Conservation (phyloP, 2,797 vertebrate species). For the Enteromius anoplus region DNA sequence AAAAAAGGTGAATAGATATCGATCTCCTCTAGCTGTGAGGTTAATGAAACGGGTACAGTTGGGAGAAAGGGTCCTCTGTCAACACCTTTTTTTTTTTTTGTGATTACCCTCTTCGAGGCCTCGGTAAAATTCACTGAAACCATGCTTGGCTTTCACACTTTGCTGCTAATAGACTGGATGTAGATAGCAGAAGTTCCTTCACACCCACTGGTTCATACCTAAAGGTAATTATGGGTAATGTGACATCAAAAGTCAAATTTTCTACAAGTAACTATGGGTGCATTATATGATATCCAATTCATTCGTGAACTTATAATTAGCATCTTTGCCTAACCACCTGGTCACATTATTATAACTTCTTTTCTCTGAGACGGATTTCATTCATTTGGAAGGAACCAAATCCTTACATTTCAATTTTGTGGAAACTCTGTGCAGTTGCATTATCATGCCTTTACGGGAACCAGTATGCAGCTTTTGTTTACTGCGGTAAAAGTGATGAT, state of each 20-base stretch:
- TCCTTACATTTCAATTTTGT: not conserved
- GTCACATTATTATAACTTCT: not conserved
- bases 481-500: slow-evolving; percentile 55
- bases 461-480: slow-evolving; percentile 57
- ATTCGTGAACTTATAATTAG: not conserved
- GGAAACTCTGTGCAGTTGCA: not conserved
- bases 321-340: not conserved
- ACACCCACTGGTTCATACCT: not conserved
- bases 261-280: not conserved
- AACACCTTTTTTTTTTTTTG: slow-evolving; percentile 59
- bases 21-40: slow-evolving; percentile 71
- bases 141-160: slow-evolving; percentile 9
- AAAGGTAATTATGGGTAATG: slow-evolving; percentile 3
- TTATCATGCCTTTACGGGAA: slow-evolving; percentile 44
- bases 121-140: not conserved
- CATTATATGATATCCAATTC: not conserved
- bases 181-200: not conserved
- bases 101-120: slow-evolving; percentile 44
- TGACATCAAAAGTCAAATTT: not conserved
- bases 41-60: slow-evolving; percentile 72
- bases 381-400: not conserved
- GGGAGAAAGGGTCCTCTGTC: slow-evolving; percentile 64
- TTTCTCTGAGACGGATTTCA: not conserved
- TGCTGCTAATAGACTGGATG: not conserved
- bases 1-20: slow-evolving; percentile 65